Evolutionary conservation across 2,113 vertebrate genomes (phyloP).

Genomic region (Urocynchramus pylzowi): DNA sequence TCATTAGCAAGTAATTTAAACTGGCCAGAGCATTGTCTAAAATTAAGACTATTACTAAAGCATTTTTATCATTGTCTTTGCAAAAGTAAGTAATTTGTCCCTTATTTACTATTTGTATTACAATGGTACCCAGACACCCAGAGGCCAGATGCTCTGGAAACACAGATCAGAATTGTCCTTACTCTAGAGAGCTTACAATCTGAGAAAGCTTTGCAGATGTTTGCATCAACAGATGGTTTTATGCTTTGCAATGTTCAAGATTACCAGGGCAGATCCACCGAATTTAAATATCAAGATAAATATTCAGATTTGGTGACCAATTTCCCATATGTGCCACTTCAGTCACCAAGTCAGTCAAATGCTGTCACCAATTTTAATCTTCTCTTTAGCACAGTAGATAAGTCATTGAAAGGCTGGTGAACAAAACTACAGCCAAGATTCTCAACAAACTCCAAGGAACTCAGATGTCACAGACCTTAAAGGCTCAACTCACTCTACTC

Average conservation of each 20-base stretch:
- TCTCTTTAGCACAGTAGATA: accelerated
- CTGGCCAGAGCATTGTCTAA: not conserved
- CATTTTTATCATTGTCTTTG: not conserved
- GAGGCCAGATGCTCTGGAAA: not conserved
- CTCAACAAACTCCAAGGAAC: not conserved
- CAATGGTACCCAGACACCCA: not conserved
- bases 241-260: not conserved
- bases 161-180: not conserved
- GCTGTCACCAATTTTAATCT: not conserved
- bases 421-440: not conserved
- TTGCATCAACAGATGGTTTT: not conserved
- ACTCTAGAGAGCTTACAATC: not conserved
- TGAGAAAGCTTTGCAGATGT: not conserved
- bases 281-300: not conserved
- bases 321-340: not conserved
- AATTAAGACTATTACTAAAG: not conserved
- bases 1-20: not conserved
- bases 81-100: not conserved
- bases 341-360: not conserved
- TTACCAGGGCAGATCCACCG: not conserved
- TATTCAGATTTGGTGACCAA: not conserved
- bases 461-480: not conserved
- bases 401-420: not conserved
- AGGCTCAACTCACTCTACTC: not conserved
- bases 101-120: not conserved